These are phyloP conservation scores for Seriola dumerili DNA, from an alignment of 2,113 vertebrate genomes.

Conservation along the genomic window DNA sequence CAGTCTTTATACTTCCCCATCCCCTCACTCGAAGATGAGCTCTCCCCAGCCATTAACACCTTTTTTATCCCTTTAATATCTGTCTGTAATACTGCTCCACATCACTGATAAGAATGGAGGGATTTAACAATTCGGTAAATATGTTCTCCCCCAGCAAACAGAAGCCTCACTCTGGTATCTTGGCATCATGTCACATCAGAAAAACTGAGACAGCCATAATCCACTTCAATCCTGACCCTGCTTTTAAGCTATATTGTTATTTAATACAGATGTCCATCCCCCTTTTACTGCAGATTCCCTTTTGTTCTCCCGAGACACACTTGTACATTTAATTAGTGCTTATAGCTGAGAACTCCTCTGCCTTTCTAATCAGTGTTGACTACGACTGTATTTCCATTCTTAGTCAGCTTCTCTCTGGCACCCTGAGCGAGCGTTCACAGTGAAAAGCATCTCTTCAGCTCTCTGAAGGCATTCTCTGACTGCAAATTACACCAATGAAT, in stretches of 20 bases:
- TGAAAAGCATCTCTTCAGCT: slow-evolving; percentile 55
- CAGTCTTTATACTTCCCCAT: slow-evolving; percentile 32
- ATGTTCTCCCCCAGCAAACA: background rate
- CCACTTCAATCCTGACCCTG: slow-evolving; percentile 7
- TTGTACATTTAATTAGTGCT: slow-evolving; percentile 37
- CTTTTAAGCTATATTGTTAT: slow-evolving; percentile 22
- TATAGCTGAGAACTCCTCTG: slow-evolving; percentile 11
- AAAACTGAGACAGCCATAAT: slow-evolving; percentile 4
- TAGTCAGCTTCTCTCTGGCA: slow-evolving; percentile 42
- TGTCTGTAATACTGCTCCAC: background rate
- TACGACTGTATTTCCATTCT: slow-evolving; percentile 28
- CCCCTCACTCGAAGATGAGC: slow-evolving; percentile 9
- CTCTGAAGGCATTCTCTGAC: slow-evolving; percentile 36
- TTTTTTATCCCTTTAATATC: slow-evolving; percentile 22
- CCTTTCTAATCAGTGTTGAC: slow-evolving; percentile 34
- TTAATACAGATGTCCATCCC: slow-evolving; percentile 1
- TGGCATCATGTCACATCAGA: slow-evolving; percentile 4
- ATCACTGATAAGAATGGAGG: background rate
- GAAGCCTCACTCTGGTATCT: background rate
- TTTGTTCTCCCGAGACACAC: slow-evolving; percentile 11
- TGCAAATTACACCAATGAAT: slow-evolving; percentile 38
- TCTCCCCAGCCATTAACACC: slow-evolving; percentile 9
- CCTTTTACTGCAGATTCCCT: background rate
- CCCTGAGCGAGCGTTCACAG: slow-evolving; percentile 30
- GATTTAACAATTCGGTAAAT: slow-evolving; percentile 9